Base-by-base conservation (phyloP, 2,797 vertebrate genomes). In the Lithobates sylvaticus region DNA sequence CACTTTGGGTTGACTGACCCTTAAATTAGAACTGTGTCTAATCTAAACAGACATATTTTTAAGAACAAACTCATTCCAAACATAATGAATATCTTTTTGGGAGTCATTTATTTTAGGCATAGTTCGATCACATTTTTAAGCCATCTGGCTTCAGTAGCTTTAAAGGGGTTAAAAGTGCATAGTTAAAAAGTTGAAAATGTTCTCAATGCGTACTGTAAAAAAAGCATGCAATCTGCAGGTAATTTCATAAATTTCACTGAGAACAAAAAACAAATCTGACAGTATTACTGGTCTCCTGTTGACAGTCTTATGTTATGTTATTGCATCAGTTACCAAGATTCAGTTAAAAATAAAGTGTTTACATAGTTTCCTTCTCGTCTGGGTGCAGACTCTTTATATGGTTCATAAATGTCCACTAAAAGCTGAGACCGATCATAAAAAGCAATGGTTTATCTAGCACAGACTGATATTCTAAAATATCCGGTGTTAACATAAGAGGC, bases 241-340 rank as follows among this genome's bases (percentile, higher is more conserved):
- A 67, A 70, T 73, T 75, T 79, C 44, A 71, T 85, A 83, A 77
- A 76, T 72, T 76, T 78, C 65, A 36, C 67, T 72, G 78, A 83
- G 70, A 84, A 83, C 73, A 84, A 78, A 64, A 84, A 61, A 32
- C 29, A 32, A 71, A 65, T 32, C 81, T 68, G 67, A 86, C 82
- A 84, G 86, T 88, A 80, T 88, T 85, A 88, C 58, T 80, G 72
- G 75, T 83, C 83, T 80, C 74, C 26, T 65, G 50, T 61, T 61
- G 73, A 83, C 61, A 87, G 67, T 75, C 69, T 85, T 71, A 26
- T 18, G 32, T 79, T 71, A 54, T 69, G 29, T 75, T 87, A 87
- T 87, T 87, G 86, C 81, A 61, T 70, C n/a, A 54, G 76, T 50
- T 75, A 39, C 73, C 50, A 77, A 65, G 58, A 82, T 76, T 77